Conservation (phyloP, 2,888 invertebrate genomes). For the Atethmia centrago region DNA sequence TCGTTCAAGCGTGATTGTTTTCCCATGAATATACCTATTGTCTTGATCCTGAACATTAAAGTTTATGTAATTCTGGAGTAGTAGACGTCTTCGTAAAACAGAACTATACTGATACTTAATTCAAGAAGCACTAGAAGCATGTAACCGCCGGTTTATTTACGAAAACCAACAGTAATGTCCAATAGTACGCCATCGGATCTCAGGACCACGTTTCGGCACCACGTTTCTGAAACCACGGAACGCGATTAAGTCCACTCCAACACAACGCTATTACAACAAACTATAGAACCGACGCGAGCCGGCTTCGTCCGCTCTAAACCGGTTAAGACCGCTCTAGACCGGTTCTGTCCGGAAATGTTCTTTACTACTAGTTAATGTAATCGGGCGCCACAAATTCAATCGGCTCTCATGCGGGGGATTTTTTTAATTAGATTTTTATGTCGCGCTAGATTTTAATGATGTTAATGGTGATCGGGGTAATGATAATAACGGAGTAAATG, state of each 20-base stretch:
- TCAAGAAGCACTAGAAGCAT: slow-evolving; percentile 20
- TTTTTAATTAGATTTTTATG: slow-evolving; percentile 60
- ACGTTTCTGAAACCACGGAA: slow-evolving; percentile 78
- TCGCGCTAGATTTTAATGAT: slow-evolving; percentile 55
- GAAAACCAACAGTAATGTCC: slow-evolving; percentile 48
- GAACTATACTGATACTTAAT: slow-evolving; percentile 8
- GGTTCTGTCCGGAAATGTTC: slow-evolving; percentile 72
- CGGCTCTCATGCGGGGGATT: slow-evolving; percentile 63
- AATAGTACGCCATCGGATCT: slow-evolving; percentile 48
- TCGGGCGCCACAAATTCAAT: slow-evolving; percentile 84
- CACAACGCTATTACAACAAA: slow-evolving; percentile 77
- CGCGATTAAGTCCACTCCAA: slow-evolving; percentile 79
- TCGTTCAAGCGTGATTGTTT: neutral
- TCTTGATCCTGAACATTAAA: neutral
- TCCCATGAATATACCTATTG: neutral
- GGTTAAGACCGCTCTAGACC: slow-evolving; percentile 83
- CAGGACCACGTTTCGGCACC: slow-evolving; percentile 73
- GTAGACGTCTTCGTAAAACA: neutral
- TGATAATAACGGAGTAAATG: slow-evolving; percentile 40
- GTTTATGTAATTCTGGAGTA: neutral
- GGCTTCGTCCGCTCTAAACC: slow-evolving; percentile 78
- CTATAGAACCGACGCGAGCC: slow-evolving; percentile 71
- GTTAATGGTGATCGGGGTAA: slow-evolving; percentile 59
- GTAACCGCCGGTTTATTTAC: slow-evolving; percentile 16
- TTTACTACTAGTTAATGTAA: slow-evolving; percentile 86